A percentile compares a stretch with the other conserved stretches of the same genome.
These are phyloP conservation scores for Drosophila pseudotalamancana DNA, from an alignment of 2,888 invertebrate species.

Conservation along the genomic window DNA sequence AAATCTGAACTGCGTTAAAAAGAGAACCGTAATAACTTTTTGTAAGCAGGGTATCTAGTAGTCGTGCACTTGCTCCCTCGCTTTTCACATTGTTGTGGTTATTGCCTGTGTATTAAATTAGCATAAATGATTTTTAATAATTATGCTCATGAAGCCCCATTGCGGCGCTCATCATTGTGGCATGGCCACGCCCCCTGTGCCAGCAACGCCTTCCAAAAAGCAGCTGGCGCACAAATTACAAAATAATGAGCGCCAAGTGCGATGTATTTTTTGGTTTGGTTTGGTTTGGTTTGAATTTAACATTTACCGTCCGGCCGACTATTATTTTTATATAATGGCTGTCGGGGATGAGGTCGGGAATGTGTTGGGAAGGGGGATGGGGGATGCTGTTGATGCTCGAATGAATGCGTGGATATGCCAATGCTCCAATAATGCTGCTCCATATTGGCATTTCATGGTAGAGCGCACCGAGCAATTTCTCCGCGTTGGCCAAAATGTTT, in stretches of 20 bases:
- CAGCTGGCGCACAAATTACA: slow-evolving; percentile 79
- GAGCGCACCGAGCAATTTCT: slow-evolving; percentile 50
- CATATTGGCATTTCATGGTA: slow-evolving; percentile 40
- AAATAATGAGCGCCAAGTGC: slow-evolving; percentile 80
- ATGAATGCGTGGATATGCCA: slow-evolving; percentile 6
- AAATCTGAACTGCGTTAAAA: no score
- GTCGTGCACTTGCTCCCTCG: background rate
- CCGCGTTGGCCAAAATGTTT: slow-evolving; percentile 60
- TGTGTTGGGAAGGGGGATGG: no score
- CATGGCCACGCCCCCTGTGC: slow-evolving; percentile 28
- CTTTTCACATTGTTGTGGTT: slow-evolving; percentile 65
- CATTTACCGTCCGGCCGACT: slow-evolving; percentile 67
- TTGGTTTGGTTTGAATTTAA: slow-evolving; percentile 67
- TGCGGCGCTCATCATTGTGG: slow-evolving; percentile 32
- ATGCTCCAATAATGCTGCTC: slow-evolving; percentile 15
- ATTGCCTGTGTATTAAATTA: slow-evolving; percentile 80
- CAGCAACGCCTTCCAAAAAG: slow-evolving; percentile 14
- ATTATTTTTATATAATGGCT: slow-evolving; percentile 77
- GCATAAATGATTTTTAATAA: slow-evolving; percentile 80
- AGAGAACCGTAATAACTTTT: no score
- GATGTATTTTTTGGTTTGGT: slow-evolving; percentile 60
- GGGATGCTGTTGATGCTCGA: slow-evolving; percentile 39
- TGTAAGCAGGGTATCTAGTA: background rate
- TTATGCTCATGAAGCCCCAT: slow-evolving; percentile 62
- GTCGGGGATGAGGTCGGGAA: slow-evolving; percentile 5